Base-by-base conservation (phyloP, 2,888 invertebrate species). In the Sarcophaga rosellei region DNA sequence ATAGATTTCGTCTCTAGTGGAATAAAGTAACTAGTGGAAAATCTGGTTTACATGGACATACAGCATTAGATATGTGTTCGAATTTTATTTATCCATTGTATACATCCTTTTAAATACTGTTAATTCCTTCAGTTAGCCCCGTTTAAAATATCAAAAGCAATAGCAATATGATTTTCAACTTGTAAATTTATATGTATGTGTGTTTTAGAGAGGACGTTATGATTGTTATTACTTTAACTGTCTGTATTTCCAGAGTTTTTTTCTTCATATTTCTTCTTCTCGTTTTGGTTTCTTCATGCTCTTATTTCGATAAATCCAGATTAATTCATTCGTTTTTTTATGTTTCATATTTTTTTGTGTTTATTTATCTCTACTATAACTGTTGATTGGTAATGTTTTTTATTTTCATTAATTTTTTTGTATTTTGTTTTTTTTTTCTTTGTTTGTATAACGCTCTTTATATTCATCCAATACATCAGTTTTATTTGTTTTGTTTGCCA, bases 331-430 rank as follows among this genome's bases (percentile, higher is more conserved):
- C 45, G 12, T 90, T 88, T 76, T 74, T 59, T 79, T 79, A 53
- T 15, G 44, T 81, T 69, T 35, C 10, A 35, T 35, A 35, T 35
- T 35, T 35, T 35, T 35, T 35, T 35, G 35, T 35, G 10, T 35
- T 35, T 35, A 35, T 35, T 35, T 81, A 47, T 77, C 74, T 72
- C 88, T 89, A 90, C 89, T 90, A 88, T 88, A 88, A 85, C 77
- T 81, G 78, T 85, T 77, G 79, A 75, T 84, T 85, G 77, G 75
- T 61, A 20, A 62, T 81, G 21, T 75, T 69, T 70, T 75, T 66
- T 73, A 53, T 53, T 12, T 53, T 53, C 17, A 17, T 17, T 12
- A 4, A 81, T 73, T 81, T 35, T 6, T 63, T 80, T n/a, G n/a
- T n/a, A n/a, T n/a, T 75, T 75, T 57, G n/a, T 59, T 59, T 44